Conservation (phyloP, 2,113 vertebrate genomes). For the Pterocles orientalis region DNA sequence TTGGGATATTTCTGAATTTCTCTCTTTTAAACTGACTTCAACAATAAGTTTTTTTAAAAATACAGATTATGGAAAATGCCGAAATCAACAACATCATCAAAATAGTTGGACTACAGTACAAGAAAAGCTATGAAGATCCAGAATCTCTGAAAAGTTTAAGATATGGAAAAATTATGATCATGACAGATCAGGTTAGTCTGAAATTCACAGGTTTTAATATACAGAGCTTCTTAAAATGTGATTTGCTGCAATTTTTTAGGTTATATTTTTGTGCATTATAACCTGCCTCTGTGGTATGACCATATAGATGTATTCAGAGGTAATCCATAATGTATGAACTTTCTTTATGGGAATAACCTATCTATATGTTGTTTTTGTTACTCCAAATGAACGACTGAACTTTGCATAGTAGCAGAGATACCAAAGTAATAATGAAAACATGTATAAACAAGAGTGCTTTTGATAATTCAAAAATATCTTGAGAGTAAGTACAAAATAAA, state of each 20-base stretch:
- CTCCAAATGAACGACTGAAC: background rate
- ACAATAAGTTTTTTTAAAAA: background rate
- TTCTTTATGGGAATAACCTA: background rate
- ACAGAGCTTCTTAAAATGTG: background rate
- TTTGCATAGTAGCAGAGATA: background rate
- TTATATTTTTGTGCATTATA: background rate
- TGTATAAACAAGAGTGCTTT: background rate
- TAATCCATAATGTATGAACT: background rate
- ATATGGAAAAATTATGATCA: constrained; percentile 99
- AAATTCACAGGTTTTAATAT: background rate
- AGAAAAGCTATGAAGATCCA: constrained; percentile 98
- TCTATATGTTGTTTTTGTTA: background rate
- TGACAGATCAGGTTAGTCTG: constrained; percentile 95
- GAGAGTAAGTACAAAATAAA: background rate
- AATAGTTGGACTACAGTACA: constrained; percentile 97
- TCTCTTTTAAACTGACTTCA: background rate
- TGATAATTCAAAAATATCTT: background rate
- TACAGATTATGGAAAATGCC: constrained; percentile 98
- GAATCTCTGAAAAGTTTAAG: constrained; percentile 93
- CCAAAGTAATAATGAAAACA: background rate
- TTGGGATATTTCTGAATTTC: background rate
- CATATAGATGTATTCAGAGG: background rate
- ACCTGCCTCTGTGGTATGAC: background rate
- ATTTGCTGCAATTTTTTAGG: background rate
- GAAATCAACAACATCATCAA: constrained; percentile 99